Percentiles rank a stretch among this genome's conserved stretches.
Evolutionary conservation across 2,113 vertebrate genomes (phyloP).

Genomic region (Peromyscus maniculatus): DNA sequence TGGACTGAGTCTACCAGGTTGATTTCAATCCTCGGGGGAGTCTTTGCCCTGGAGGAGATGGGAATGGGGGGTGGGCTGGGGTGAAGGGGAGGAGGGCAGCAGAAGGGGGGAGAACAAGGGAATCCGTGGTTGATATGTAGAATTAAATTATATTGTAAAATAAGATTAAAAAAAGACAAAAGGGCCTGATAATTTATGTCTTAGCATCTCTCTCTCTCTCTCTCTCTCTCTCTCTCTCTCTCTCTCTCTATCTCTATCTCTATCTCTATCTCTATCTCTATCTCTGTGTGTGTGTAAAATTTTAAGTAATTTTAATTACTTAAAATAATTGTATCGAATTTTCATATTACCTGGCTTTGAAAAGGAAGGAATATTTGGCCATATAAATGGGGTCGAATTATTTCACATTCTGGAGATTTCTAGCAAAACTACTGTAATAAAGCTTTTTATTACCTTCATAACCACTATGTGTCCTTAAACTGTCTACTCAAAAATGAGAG

Average conservation of each 20-base stretch:
- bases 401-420: neutral
- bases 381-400: neutral
- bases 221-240: too few species aligned
- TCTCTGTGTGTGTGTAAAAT: neutral
- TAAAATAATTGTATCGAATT: neutral
- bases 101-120: too few species aligned
- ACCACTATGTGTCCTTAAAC: neutral
- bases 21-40: too few species aligned
- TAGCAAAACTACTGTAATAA: neutral
- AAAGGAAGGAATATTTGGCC: neutral
- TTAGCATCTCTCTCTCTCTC: neutral
- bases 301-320: too few species aligned
- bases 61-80: too few species aligned
- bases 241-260: too few species aligned
- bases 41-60: too few species aligned
- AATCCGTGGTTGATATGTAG: too few species aligned
- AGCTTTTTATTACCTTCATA: neutral
- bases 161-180: neutral
- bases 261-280: too few species aligned
- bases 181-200: neutral
- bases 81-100: too few species aligned
- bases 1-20: too few species aligned
- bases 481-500: neutral
- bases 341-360: neutral
- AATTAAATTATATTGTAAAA: too few species aligned